Percentiles rank a stretch among this genome's conserved stretches.
Conservation (phyloP, 2,888 invertebrate genomes). For the Euclidia mi region DNA sequence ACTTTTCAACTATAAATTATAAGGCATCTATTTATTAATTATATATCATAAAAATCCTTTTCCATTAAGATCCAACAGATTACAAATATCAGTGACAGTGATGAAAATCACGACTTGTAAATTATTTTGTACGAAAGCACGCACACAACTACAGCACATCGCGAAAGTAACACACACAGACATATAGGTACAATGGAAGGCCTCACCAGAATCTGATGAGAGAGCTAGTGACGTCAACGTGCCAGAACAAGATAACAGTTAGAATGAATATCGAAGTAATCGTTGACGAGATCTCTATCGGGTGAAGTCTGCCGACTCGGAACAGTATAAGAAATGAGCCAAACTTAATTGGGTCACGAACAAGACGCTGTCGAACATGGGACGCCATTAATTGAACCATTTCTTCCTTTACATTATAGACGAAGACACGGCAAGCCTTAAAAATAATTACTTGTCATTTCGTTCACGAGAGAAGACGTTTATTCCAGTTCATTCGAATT, state of each 20-base stretch:
- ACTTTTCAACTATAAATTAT: too few species aligned
- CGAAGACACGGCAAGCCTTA: slow-evolving; percentile 65
- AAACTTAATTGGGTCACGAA: slow-evolving; percentile 85
- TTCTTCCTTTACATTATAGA: slow-evolving; percentile 76
- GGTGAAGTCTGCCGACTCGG: slow-evolving; percentile 61
- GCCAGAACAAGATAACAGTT: slow-evolving; percentile 15
- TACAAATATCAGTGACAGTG: too few species aligned
- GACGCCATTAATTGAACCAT: slow-evolving; percentile 81
- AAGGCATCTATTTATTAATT: too few species aligned
- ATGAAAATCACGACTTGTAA: too few species aligned
- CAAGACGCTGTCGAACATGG: slow-evolving; percentile 80
- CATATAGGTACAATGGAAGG: too few species aligned
- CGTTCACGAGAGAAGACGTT: slow-evolving; percentile 64
- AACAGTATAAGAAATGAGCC: slow-evolving; percentile 75
- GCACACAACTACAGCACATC: too few species aligned
- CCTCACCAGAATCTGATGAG: too few species aligned
- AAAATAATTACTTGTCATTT: slow-evolving; percentile 79
- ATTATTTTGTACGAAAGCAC: too few species aligned
- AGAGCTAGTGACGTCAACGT: slow-evolving; percentile 4
- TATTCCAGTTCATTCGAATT: slow-evolving; percentile 73
- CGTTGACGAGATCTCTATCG: slow-evolving; percentile 47
- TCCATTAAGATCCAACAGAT: too few species aligned
- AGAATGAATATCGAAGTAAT: slow-evolving; percentile 51
- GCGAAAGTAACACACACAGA: too few species aligned
- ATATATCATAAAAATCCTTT: too few species aligned